Conservation (phyloP, 92 coral and sea anemone species). For the Diadumene lineata region DNA sequence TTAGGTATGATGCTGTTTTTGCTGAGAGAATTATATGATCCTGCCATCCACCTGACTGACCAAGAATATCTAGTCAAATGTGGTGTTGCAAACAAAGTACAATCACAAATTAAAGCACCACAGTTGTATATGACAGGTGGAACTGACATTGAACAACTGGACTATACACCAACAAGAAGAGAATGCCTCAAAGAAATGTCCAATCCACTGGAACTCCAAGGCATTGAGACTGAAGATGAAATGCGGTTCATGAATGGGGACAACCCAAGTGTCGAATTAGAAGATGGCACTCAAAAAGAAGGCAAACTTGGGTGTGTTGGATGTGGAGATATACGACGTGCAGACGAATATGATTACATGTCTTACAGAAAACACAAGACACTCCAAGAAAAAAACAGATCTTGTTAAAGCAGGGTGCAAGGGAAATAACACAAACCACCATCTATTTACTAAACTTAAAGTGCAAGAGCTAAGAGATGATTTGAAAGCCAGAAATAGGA, state of each 20-base stretch:
- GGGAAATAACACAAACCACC: neutral
- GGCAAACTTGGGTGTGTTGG: constrained; percentile 2
- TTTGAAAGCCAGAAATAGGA: neutral
- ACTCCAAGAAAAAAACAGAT: neutral
- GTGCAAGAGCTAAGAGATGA: neutral
- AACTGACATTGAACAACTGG: constrained; percentile 17
- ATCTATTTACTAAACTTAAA: neutral
- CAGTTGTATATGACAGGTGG: constrained; percentile 28
- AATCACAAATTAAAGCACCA: constrained; percentile 24
- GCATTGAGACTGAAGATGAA: neutral
- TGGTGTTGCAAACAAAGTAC: constrained; percentile 2
- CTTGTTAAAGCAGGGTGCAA: constrained; percentile 3
- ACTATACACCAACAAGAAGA: constrained; percentile 14
- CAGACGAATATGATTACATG: constrained; percentile 9
- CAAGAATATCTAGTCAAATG: neutral
- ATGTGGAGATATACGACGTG: neutral
- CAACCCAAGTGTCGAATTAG: constrained; percentile 29
- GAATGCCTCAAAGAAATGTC: constrained; percentile 13
- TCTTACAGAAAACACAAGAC: constrained; percentile 5
- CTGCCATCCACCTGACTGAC: constrained; percentile 34
- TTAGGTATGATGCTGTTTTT: constrained; percentile 25
- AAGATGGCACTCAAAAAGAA: constrained; percentile 36
- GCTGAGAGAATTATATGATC: constrained; percentile 23
- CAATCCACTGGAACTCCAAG: neutral
- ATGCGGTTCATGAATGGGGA: constrained; percentile 22